These are phyloP conservation scores for Gymnorhina tibicen DNA, from an alignment of 2,113 vertebrate genomes.

Conservation along the genomic window DNA sequence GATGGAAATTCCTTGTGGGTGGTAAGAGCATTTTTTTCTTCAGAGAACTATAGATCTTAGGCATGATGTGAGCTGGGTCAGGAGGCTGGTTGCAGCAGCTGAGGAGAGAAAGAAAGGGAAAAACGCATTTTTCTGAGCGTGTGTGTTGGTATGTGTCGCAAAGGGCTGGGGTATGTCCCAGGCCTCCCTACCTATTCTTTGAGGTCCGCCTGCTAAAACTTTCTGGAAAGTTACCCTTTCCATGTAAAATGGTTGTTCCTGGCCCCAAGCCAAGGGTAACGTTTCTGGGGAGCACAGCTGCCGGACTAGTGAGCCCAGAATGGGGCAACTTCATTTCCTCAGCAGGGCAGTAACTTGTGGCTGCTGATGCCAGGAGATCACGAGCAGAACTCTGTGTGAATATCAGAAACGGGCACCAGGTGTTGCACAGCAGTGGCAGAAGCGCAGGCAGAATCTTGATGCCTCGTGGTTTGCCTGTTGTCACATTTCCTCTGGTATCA, in stretches of 20 bases:
- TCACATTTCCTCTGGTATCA: not conserved
- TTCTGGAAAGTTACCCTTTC: not conserved
- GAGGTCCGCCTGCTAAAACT: not conserved
- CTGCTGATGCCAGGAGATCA: not conserved
- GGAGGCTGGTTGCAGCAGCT: not conserved
- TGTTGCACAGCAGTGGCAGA: not conserved
- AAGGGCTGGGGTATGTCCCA: not conserved
- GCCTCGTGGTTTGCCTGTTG: not conserved
- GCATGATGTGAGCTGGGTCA: not conserved
- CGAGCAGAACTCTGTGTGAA: fast-evolving
- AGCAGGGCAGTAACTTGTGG: not conserved
- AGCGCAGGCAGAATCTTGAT: not conserved
- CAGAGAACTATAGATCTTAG: not conserved
- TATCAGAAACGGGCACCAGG: not conserved
- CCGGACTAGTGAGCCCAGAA: not conserved
- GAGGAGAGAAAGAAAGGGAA: not conserved
- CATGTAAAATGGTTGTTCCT: not conserved
- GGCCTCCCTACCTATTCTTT: not conserved
- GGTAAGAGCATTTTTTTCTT: not conserved
- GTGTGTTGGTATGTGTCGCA: not conserved
- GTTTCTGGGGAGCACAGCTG: not conserved
- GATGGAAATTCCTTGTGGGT: not conserved
- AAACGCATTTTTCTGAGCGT: not conserved
- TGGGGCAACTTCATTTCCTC: not conserved
- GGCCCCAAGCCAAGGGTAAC: not conserved